A percentile compares a stretch with the other conserved stretches of the same genome.
Evolutionary conservation across 2,113 vertebrate genomes (phyloP).

Genomic region (Poeciliopsis retropinna): DNA sequence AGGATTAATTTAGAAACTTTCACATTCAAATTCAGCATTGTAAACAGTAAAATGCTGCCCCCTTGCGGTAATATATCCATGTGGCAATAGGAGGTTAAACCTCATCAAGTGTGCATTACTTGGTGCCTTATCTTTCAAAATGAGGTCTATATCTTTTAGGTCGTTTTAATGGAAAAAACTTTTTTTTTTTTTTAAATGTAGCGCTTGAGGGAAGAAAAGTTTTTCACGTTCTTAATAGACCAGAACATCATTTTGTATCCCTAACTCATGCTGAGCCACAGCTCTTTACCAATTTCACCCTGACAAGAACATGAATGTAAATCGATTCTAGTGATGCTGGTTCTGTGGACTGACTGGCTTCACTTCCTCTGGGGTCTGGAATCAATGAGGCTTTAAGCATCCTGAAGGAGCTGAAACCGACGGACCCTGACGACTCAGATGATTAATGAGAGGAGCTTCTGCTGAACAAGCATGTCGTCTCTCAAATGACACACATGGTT

Average conservation of each 20-base stretch:
- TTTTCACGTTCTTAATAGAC: background rate
- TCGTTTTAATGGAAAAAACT: background rate
- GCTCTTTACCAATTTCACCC: background rate
- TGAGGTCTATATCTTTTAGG: background rate
- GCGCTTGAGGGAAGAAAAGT: too few relatives aligned
- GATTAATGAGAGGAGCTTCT: slow-evolving; percentile 52
- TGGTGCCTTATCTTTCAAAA: background rate
- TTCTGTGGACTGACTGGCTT: background rate
- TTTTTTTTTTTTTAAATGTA: background rate
- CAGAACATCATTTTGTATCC: background rate
- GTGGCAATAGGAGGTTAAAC: background rate
- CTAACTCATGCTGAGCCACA: background rate
- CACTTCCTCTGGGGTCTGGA: background rate
- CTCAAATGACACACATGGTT: background rate
- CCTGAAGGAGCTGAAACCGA: slow-evolving; percentile 20
- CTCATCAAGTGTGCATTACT: background rate
- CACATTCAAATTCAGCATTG: too few relatives aligned
- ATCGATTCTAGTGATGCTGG: slow-evolving; percentile 13
- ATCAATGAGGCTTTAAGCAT: slow-evolving; percentile 52
- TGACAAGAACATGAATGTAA: slow-evolving; percentile 13
- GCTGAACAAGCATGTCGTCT: slow-evolving; percentile 44
- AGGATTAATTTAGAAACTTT: background rate
- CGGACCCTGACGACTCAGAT: slow-evolving; percentile 6
- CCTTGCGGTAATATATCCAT: background rate
- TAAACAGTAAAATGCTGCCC: slow-evolving; percentile 27